A percentile compares a stretch with the other conserved stretches of the same genome.
phyloP scores from a whole-genome alignment of 2,797 vertebrate species.

The Catharus ustulatus region DNA sequence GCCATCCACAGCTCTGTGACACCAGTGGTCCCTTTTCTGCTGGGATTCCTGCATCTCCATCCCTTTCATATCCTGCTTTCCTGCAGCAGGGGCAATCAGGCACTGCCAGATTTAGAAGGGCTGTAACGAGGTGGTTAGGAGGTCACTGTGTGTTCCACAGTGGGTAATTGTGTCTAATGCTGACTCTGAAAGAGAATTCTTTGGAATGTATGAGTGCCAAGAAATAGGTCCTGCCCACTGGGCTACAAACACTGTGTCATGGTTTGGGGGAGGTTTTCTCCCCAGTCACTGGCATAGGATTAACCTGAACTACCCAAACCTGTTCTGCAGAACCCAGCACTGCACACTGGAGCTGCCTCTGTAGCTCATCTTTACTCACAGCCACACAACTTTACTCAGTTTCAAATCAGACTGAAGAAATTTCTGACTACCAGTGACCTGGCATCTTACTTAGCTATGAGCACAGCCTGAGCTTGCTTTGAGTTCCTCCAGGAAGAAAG shows the following conservation, averaged over 20 bases:
- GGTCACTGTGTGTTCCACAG: background rate
- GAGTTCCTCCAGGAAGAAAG: background rate
- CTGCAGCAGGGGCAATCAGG: background rate
- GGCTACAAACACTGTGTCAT: background rate
- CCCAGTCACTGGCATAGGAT: background rate
- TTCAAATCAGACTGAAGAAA: background rate
- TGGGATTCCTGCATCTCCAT: background rate
- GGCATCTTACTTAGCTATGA: background rate
- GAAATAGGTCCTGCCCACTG: background rate
- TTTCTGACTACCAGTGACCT: background rate
- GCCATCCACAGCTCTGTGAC: background rate
- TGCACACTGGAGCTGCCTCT: background rate
- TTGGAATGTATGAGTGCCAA: background rate
- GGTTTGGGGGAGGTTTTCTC: constrained; percentile 1
- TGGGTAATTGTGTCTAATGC: background rate
- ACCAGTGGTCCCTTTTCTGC: background rate
- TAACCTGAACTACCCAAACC: background rate
- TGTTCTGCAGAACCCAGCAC: background rate
- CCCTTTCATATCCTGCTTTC: background rate
- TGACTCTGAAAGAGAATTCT: background rate
- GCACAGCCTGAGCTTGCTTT: background rate
- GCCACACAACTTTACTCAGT: background rate
- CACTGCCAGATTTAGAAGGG: background rate
- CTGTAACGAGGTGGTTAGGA: background rate
- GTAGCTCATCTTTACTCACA: background rate